Base-by-base conservation (phyloP, 1,140 invertebrate species). In the Danaus plexippus region DNA sequence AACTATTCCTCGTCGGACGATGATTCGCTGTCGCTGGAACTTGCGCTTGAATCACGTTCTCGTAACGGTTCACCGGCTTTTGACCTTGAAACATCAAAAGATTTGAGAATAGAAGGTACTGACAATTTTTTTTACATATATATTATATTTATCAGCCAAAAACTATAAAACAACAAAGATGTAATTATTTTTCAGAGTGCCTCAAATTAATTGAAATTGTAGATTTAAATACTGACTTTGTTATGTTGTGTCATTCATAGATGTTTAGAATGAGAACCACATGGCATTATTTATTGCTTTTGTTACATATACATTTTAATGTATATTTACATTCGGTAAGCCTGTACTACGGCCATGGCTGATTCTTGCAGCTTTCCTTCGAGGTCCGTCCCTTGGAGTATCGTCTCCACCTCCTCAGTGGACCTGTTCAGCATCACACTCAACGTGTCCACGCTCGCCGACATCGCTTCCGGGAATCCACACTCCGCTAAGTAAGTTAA, bases 401-500 rank as follows among this genome's bases (percentile, higher is more conserved):
- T 42, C 6, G 63, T 47, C 1, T 67, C 44, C 0, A 80, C 74
- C 10, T 86, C 80, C 0, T 76, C 68, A 0, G 56, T 52, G 0
- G 69, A 43, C 0, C 80, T 57, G 66, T 83, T 85, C 56, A 86
- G 63, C 64, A 84, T 77, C 48, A 67, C 57, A 45, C 64, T 44
- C 11, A 86, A 61, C 0, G 74, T 64, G 9, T 69, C 55, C 40
- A 75, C 66, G 15, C 71, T 69, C 7, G 80, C 77, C 0, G 66
- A 0, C 2, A 50, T 43, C 9, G 80, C 79, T 53, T 86, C 80
- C 22, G 77, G 73, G 54, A 86, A 84, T 0, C 83, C 83, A 45
- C 72, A 79, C 51, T 84, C 83, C 0, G 77, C 73, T 49, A 86
- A 65, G 65, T 86, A 86, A 6, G 69, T 57, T 13, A 84, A 67